phyloP scores from a whole-genome alignment of 2,113 vertebrate genomes.

The Ameiurus melas region DNA sequence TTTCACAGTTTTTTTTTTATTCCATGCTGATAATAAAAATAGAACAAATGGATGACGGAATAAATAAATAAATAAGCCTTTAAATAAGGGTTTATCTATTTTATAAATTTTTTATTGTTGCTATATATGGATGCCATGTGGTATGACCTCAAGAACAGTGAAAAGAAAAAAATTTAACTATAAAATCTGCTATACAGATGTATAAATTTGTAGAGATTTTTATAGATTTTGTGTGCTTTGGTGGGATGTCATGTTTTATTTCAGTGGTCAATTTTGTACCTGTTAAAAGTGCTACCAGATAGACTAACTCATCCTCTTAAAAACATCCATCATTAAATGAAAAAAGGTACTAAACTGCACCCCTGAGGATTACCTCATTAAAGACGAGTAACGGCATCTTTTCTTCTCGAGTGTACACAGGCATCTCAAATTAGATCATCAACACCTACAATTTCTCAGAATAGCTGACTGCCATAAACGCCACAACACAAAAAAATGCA shows the following conservation, averaged over 20 bases:
- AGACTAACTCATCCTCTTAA: not conserved
- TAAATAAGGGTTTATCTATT: no score
- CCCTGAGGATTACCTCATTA: not conserved
- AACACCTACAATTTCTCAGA: conserved; percentile 37
- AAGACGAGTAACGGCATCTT: not conserved
- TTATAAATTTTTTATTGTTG: not conserved
- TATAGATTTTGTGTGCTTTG: no score
- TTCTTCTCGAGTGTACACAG: not conserved
- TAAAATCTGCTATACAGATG: no score
- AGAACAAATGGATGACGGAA: no score
- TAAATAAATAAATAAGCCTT: no score
- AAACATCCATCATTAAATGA: not conserved
- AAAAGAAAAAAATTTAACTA: no score
- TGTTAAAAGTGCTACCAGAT: not conserved
- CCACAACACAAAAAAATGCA: conserved; percentile 6
- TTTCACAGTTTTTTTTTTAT: no score
- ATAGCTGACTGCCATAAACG: conserved; percentile 24
- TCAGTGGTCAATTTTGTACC: not conserved
- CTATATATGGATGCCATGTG: not conserved
- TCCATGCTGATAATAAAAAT: no score
- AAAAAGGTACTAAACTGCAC: conserved; percentile 13
- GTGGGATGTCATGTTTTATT: not conserved
- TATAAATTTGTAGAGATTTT: no score
- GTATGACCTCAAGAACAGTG: not conserved
- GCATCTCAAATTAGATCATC: conserved; percentile 27